Conservation (phyloP, 2,113 vertebrate species). For the Ailurus styani region DNA sequence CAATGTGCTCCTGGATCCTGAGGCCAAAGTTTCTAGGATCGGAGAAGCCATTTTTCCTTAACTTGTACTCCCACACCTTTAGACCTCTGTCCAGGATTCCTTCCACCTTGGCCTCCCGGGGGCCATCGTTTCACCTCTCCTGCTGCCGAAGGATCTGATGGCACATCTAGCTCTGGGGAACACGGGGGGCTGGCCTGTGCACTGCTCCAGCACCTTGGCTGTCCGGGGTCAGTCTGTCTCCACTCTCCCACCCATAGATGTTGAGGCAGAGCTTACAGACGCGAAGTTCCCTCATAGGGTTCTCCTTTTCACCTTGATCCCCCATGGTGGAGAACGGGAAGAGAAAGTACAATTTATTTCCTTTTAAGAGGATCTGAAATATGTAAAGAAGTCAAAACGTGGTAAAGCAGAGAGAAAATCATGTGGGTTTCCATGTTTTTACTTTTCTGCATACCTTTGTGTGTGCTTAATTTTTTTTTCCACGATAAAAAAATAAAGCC, state of each 20-base stretch:
- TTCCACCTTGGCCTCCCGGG: conserved; percentile 93
- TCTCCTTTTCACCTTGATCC: background rate
- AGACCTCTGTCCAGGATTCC: conserved; percentile 97
- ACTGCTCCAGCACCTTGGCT: background rate
- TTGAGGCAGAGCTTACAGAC: background rate
- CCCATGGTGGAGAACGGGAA: background rate
- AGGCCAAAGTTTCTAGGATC: conserved; percentile 97
- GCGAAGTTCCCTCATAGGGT: background rate
- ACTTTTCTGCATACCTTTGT: background rate
- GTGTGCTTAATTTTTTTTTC: background rate
- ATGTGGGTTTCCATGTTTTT: background rate
- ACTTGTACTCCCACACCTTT: conserved; percentile 92
- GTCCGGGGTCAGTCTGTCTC: background rate
- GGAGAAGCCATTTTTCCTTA: conserved; percentile 96
- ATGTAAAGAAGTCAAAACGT: background rate
- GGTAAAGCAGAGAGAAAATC: background rate
- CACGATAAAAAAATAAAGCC: background rate
- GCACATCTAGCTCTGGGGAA: conserved; percentile 90
- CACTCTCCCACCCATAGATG: background rate
- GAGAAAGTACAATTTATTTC: background rate
- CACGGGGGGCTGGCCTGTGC: background rate
- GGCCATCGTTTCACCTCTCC: conserved; percentile 97
- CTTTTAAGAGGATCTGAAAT: background rate
- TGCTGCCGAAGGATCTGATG: conserved; percentile 94
- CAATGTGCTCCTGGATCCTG: conserved; percentile 97